These are phyloP conservation scores for Invenusta paracnida DNA, from an alignment of 2,888 invertebrate species.

Conservation along the genomic window DNA sequence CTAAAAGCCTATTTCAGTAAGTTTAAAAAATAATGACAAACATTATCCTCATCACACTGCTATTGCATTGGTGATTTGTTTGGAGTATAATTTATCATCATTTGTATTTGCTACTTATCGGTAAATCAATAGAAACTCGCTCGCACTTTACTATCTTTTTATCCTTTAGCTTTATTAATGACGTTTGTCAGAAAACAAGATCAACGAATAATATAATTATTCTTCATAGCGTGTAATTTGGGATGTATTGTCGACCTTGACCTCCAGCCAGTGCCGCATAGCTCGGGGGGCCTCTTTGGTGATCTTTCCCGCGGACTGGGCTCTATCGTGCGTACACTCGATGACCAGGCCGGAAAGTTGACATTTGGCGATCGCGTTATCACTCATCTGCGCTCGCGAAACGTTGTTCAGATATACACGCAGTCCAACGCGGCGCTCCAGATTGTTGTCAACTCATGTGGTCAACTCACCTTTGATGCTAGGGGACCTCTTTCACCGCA, in stretches of 20 bases:
- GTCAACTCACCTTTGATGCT: constrained; percentile 53
- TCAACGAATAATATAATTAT: too few species aligned
- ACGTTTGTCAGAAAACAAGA: too few species aligned
- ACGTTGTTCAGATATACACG: constrained; percentile 54
- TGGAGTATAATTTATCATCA: too few species aligned
- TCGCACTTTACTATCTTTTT: too few species aligned
- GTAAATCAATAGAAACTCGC: too few species aligned
- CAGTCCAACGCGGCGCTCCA: constrained; percentile 51
- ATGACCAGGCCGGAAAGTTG: neutral
- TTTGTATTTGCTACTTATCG: too few species aligned
- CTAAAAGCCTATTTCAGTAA: too few species aligned
- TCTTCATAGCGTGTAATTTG: too few species aligned
- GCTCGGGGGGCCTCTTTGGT: neutral
- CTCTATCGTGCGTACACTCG: neutral
- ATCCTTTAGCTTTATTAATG: too few species aligned
- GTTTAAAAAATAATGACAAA: too few species aligned
- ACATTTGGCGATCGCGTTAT: neutral
- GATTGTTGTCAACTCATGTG: constrained; percentile 51
- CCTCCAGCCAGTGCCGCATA: neutral
- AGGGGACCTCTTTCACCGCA: constrained; percentile 50
- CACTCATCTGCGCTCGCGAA: constrained; percentile 46
- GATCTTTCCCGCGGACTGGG: neutral
- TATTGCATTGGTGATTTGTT: too few species aligned
- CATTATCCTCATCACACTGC: too few species aligned
- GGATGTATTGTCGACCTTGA: neutral